Percentiles rank a stretch among this genome's conserved stretches.
These are phyloP conservation scores for Tetranychus truncatus DNA, from an alignment of 2,888 invertebrate species.

Conservation along the genomic window DNA sequence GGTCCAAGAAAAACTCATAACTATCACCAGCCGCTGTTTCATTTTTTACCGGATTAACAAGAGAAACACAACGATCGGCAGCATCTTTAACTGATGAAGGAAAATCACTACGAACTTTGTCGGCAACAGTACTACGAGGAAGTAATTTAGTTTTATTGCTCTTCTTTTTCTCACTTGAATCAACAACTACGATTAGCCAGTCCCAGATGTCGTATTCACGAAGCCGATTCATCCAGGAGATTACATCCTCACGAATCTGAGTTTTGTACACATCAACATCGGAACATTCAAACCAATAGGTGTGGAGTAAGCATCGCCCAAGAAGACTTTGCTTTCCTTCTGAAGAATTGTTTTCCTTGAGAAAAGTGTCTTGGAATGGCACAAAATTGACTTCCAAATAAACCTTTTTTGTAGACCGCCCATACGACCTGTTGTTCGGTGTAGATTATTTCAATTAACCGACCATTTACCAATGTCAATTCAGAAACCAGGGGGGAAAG, in stretches of 20 bases:
- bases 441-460: not conserved
- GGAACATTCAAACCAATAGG: constrained; percentile 83
- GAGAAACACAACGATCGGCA: constrained; percentile 47
- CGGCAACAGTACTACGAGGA: constrained; percentile 74
- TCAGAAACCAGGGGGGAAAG: not conserved
- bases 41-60: constrained; percentile 71
- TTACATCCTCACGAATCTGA: constrained; percentile 68
- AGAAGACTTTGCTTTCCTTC: constrained; percentile 38
- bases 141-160: constrained; percentile 58
- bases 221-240: constrained; percentile 63
- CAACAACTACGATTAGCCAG: constrained; percentile 83
- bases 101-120: constrained; percentile 84
- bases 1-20: constrained; percentile 13
- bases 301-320: constrained; percentile 74
- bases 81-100: constrained; percentile 35
- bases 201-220: constrained; percentile 52
- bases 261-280: constrained; percentile 80
- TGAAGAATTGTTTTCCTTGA: constrained; percentile 40
- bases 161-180: constrained; percentile 73
- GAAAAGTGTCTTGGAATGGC: constrained; percentile 51
- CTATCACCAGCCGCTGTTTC: constrained; percentile 47
- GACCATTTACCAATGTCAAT: not conserved
- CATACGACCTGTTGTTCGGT: constrained; percentile 44
- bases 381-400: constrained; percentile 61
- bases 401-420: constrained; percentile 64